Evolutionary conservation across 1,140 invertebrate species (phyloP).

Genomic region (Caenorhabditis tropicalis): DNA sequence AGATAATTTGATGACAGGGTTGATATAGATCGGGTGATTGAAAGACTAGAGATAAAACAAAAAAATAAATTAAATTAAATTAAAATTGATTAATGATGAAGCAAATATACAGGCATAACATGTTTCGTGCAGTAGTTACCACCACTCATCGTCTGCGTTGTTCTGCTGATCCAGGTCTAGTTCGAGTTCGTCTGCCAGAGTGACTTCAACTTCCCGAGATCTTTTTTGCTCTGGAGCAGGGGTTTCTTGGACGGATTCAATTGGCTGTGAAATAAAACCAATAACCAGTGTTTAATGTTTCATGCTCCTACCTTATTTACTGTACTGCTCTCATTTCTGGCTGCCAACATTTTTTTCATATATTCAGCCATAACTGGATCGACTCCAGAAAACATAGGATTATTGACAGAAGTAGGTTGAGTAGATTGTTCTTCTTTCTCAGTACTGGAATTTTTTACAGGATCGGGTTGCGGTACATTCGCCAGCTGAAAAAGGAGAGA

Average conservation of each 20-base stretch:
- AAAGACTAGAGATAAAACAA: neutral
- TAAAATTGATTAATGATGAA: neutral
- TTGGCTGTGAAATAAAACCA: neutral
- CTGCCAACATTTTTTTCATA: conserved; percentile 25
- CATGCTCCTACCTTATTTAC: neutral
- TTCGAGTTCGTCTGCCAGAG: conserved; percentile 19
- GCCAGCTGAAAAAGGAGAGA: neutral
- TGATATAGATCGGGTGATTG: neutral
- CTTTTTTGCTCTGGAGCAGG: neutral
- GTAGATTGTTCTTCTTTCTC: neutral
- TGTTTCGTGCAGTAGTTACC: no score
- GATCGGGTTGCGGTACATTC: neutral
- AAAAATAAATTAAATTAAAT: neutral
- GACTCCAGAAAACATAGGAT: conserved; percentile 12
- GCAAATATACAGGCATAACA: neutral
- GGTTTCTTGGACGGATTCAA: neutral
- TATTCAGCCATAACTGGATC: conserved; percentile 47
- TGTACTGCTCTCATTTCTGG: neutral
- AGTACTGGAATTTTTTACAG: neutral
- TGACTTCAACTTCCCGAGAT: neutral
- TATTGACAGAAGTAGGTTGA: neutral
- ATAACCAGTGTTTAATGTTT: neutral
- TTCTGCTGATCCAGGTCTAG: neutral
- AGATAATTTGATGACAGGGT: neutral
- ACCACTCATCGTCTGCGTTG: conserved; percentile 10